Evolutionary conservation across 1,140 invertebrate genomes (phyloP), one percentile per base, ranked within the genome.

Genomic region (Hycleus cichorii): DNA sequence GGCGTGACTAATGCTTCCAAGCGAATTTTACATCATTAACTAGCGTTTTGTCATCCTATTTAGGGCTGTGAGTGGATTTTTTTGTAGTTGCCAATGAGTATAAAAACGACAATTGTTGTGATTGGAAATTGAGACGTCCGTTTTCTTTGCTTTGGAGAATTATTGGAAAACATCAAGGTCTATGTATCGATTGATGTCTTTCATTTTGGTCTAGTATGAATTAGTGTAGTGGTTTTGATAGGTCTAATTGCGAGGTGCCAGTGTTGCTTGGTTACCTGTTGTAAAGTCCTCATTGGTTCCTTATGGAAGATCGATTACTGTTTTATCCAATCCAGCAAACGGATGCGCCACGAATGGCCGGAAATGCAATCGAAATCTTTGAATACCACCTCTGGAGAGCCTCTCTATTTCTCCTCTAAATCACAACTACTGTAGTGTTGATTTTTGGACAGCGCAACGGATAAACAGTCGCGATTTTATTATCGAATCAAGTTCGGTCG

Each of bases 311-410:
- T 55, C 52, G 52, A 55, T 55, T 47, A 49, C 53, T 3, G 47
- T 40, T 47, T 49, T 49, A 57, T 40, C 56, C 56, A 57, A 49
- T 50, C 24, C 27, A 9, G 53, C 39, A 53, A 52, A 56, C 56
- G 57, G 61, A 63, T 63, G 61, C 47, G 61, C 57, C 53, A 49
- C 48, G 56, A 62, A 58, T 63, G 58, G 61, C 61, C 61, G 61
- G 61, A 63, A 63, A 56, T 59, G 61, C 61, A 63, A 59, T 63
- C 32, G 32, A 32, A 32, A 32, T 7, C 4, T 7, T 32, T 7
- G 32, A 7, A 32, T 32, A 32, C 32, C 32, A 32, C 32, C 32
- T 32, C 32, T 18, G 18, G 18, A 18, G 18, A 18, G 18, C 18
- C 18, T 18, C 18, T 18, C 18, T 18, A 18, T 18, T 18, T 18